A percentile compares a stretch with the other conserved stretches of the same genome.
Evolutionary conservation across 2,888 invertebrate genomes (phyloP).

Genomic region (Epinotia ramella): DNA sequence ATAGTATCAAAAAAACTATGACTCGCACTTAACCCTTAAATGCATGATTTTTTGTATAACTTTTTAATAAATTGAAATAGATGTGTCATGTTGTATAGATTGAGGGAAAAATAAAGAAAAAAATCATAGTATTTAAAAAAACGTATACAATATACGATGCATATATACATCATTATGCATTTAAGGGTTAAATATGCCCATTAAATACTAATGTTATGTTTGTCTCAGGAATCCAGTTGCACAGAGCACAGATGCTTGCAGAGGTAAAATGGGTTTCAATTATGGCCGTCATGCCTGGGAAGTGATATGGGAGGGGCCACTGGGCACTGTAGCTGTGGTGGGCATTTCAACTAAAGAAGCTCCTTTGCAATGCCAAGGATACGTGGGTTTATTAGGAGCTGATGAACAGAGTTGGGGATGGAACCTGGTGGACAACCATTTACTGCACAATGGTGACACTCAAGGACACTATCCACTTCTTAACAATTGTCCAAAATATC

Average conservation of each 20-base stretch:
- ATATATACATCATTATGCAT: too few relatives aligned
- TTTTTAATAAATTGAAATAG: too few relatives aligned
- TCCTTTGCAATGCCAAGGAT: slow-evolving; percentile 96
- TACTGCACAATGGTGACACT: slow-evolving; percentile 97
- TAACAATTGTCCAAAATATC: slow-evolving; percentile 99
- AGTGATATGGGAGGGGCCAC: slow-evolving; percentile 98
- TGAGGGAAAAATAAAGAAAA: too few relatives aligned
- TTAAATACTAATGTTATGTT: neutral
- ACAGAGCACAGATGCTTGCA: slow-evolving; percentile 98
- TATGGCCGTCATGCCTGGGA: slow-evolving; percentile 99
- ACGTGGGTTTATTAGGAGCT: slow-evolving; percentile 96
- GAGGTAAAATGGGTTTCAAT: slow-evolving; percentile 95
- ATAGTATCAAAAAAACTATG: neutral
- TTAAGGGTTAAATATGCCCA: too few relatives aligned
- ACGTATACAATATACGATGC: too few relatives aligned
- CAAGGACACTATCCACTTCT: slow-evolving; percentile 97
- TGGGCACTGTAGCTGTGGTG: slow-evolving; percentile 99
- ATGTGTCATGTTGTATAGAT: too few relatives aligned
- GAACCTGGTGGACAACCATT: slow-evolving; percentile 99
- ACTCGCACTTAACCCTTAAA: neutral
- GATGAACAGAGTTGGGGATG: slow-evolving; percentile 99
- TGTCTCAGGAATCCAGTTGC: slow-evolving; percentile 95
- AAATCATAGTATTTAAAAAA: too few relatives aligned
- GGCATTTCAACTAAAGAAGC: slow-evolving; percentile 98
- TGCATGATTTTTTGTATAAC: too few relatives aligned